phyloP scores from a whole-genome alignment of 2,888 invertebrate genomes.

The Lucinisca nassula region DNA sequence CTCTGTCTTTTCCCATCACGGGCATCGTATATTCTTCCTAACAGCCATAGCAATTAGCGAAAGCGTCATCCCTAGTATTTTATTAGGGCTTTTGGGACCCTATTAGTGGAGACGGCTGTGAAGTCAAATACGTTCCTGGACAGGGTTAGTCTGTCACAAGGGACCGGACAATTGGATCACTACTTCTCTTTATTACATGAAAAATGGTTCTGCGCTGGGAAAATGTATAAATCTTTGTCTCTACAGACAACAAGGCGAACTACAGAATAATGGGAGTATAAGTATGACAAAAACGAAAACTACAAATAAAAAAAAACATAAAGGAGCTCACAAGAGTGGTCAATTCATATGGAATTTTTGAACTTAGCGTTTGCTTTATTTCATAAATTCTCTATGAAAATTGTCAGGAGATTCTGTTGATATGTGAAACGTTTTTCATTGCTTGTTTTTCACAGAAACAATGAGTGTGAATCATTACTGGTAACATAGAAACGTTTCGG shows the following conservation, averaged over 20 bases:
- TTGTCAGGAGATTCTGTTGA: too few relatives aligned
- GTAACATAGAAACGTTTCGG: too few relatives aligned
- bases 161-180: slow-evolving; percentile 68
- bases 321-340: too few relatives aligned
- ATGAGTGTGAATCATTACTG: too few relatives aligned
- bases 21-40: not conserved
- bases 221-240: slow-evolving; percentile 52
- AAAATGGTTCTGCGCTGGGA: slow-evolving; percentile 64
- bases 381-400: too few relatives aligned
- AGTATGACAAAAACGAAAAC: not conserved
- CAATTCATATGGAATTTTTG: too few relatives aligned
- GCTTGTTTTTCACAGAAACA: too few relatives aligned
- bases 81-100: slow-evolving; percentile 50
- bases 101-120: slow-evolving; percentile 56
- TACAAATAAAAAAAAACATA: too few relatives aligned
- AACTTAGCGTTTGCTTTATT: too few relatives aligned
- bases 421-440: too few relatives aligned
- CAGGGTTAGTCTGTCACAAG: slow-evolving; percentile 60
- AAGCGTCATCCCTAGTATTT: slow-evolving; percentile 6
- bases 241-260: not conserved
- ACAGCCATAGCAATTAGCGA: slow-evolving; percentile 10
- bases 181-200: slow-evolving; percentile 57
- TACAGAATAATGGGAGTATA: not conserved
- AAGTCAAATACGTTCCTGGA: slow-evolving; percentile 56
- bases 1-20: not conserved